Evolutionary conservation across 2,888 invertebrate species (phyloP).

Genomic region (Hemaris fuciformis): DNA sequence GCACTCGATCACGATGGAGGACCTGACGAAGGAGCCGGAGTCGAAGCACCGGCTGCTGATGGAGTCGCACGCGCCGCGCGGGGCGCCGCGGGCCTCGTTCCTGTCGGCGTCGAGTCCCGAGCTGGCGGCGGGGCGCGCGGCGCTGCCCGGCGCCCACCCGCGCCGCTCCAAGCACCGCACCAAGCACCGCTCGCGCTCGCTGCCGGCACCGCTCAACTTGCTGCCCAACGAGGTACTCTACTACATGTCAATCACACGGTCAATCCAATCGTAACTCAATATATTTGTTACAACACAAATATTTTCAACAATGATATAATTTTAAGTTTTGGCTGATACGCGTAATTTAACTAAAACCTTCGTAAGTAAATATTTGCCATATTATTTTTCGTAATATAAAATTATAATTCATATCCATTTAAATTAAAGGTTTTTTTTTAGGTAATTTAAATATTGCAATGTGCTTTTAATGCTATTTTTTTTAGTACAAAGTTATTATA

Average conservation of each 20-base stretch:
- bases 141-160: constrained; percentile 25
- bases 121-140: constrained; percentile 54
- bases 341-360: too few relatives aligned
- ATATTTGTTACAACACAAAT: too few relatives aligned
- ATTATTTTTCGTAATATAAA: not conserved
- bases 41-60: constrained; percentile 93
- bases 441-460: too few relatives aligned
- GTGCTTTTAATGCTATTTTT: too few relatives aligned
- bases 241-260: too few relatives aligned
- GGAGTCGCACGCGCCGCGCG: constrained; percentile 83
- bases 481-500: too few relatives aligned
- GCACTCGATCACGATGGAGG: constrained; percentile 94
- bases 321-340: too few relatives aligned
- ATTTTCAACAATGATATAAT: too few relatives aligned
- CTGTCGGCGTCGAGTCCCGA: constrained; percentile 92
- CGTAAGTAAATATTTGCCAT: too few relatives aligned
- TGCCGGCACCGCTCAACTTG: constrained; percentile 54
- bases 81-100: constrained; percentile 75
- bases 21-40: constrained; percentile 88
- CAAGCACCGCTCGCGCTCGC: constrained; percentile 32
- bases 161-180: constrained; percentile 18
- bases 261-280: too few relatives aligned
- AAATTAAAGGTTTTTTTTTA: too few relatives aligned
- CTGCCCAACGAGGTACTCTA: constrained; percentile 40
- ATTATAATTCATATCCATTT: not conserved